These are phyloP conservation scores for Hylaeus anthracinus DNA, from an alignment of 1,140 invertebrate species.

Conservation along the genomic window DNA sequence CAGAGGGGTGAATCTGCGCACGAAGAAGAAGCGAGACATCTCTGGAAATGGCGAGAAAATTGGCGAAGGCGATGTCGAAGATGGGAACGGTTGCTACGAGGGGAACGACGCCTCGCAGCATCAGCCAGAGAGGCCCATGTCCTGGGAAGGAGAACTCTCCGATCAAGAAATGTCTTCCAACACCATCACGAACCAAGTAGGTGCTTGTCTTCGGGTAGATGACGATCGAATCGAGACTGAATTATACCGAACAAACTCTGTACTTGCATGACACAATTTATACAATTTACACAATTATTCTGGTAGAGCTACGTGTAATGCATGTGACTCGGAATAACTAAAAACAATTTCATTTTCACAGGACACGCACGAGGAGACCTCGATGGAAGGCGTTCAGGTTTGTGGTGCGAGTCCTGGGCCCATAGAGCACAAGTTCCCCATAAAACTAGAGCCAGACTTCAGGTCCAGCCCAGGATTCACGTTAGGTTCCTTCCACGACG, in stretches of 20 bases:
- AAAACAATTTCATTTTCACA: conserved; percentile 33
- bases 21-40: conserved; percentile 80
- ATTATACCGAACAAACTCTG: too few relatives aligned
- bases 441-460: conserved; percentile 78
- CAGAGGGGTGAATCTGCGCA: conserved; percentile 81
- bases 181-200: conserved; percentile 78
- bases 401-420: conserved; percentile 76
- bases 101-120: conserved; percentile 71
- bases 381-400: conserved; percentile 81
- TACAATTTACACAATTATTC: too few relatives aligned
- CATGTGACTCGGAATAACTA: too few relatives aligned
- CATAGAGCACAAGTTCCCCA: conserved; percentile 76
- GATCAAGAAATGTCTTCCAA: conserved; percentile 85
- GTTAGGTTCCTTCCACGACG: conserved; percentile 72
- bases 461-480: conserved; percentile 75
- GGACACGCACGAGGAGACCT: conserved; percentile 79
- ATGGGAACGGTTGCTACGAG: conserved; percentile 69
- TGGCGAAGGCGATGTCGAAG: conserved; percentile 51
- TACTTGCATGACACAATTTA: too few relatives aligned
- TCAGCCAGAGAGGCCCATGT: conserved; percentile 88
- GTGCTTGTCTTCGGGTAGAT: neutral
- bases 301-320: too few relatives aligned
- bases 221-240: too few relatives aligned
- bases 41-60: conserved; percentile 55
- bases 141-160: conserved; percentile 94